Evolutionary conservation across 2,113 vertebrate genomes (phyloP).

Genomic region (Silurus asotus): DNA sequence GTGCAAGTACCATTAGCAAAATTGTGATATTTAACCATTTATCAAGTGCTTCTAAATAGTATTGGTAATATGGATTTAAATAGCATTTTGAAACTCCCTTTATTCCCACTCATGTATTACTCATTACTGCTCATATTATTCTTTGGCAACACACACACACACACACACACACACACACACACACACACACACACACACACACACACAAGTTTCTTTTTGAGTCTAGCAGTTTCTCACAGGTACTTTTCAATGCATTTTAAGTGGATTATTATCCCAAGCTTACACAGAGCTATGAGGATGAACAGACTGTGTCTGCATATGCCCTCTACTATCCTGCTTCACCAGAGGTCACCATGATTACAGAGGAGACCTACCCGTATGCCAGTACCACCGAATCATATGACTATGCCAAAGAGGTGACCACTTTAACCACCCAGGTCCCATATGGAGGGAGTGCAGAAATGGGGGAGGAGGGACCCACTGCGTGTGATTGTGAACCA

Average conservation of each 20-base stretch:
- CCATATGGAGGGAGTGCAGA: conserved; percentile 52
- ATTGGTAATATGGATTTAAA: not conserved
- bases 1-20: not conserved
- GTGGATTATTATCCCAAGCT: conserved; percentile 61
- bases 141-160: too few species aligned
- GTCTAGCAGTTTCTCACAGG: not conserved
- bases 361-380: conserved; percentile 68
- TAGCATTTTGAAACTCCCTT: not conserved
- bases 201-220: not conserved
- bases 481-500: conserved; percentile 69
- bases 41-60: not conserved
- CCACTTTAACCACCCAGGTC: conserved; percentile 66
- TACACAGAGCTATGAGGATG: conserved; percentile 61
- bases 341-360: conserved; percentile 73
- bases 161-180: too few species aligned
- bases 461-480: conserved; percentile 55
- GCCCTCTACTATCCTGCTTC: conserved; percentile 60
- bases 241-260: conserved; percentile 34
- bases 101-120: not conserved
- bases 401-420: conserved; percentile 70
- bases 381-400: conserved; percentile 66
- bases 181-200: too few species aligned
- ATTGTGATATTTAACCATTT: not conserved
- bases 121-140: not conserved
- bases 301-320: conserved; percentile 60